Conservation (phyloP, 2,888 invertebrate species). For the Hirtodrosophila cameraria region DNA sequence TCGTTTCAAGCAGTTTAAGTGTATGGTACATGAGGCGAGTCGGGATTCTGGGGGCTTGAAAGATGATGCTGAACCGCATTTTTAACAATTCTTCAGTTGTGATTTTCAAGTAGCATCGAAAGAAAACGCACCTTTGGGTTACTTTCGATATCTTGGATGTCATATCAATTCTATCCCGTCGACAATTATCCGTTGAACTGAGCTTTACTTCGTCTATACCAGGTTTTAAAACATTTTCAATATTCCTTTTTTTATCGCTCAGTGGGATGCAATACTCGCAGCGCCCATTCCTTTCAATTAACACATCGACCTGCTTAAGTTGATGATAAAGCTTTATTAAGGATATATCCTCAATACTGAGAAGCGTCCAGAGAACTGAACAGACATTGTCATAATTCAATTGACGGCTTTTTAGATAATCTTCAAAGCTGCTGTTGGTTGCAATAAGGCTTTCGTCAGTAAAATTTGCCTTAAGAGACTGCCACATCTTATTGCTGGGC, state of each 20-base stretch:
- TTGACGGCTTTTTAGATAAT: constrained; percentile 36
- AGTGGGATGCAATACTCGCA: not conserved
- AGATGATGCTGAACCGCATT: constrained; percentile 47
- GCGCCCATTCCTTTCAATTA: constrained; percentile 21
- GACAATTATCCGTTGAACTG: no score
- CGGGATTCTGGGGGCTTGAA: constrained; percentile 59
- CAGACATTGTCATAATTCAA: constrained; percentile 55
- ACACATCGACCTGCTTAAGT: constrained; percentile 30
- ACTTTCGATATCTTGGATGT: no score
- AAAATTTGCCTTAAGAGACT: constrained; percentile 27
- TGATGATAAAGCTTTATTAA: constrained; percentile 46
- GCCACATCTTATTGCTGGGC: constrained; percentile 23
- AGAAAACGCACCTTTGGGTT: no score
- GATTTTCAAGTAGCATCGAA: no score
- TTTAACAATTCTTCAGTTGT: no score
- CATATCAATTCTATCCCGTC: no score
- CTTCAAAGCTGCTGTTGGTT: constrained; percentile 4
- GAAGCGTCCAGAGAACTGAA: constrained; percentile 51
- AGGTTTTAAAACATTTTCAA: no score
- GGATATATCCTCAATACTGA: constrained; percentile 76
- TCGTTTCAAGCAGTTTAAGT: constrained; percentile 48
- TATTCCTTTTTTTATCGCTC: not conserved
- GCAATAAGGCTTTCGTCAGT: constrained; percentile 11
- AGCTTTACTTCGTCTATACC: no score
- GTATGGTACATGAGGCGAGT: constrained; percentile 67